phyloP scores from a whole-genome alignment of 2,888 invertebrate genomes.

The Erebia palarica region DNA sequence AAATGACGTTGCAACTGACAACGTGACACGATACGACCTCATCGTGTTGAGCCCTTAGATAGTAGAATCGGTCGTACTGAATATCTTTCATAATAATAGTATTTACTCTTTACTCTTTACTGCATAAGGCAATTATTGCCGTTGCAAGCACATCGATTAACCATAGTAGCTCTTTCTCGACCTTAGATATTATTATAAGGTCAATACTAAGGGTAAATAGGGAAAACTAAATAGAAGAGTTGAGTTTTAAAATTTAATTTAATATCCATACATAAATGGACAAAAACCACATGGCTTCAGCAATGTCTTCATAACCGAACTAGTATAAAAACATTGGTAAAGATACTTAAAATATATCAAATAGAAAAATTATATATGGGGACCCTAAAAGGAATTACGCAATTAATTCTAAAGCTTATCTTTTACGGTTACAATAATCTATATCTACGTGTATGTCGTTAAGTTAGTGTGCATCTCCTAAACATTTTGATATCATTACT shows the following conservation, averaged over 20 bases:
- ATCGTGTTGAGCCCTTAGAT: too few species aligned
- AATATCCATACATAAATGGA: conserved; percentile 77
- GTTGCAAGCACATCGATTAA: too few species aligned
- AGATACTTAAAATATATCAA: conserved; percentile 64
- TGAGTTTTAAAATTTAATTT: conserved; percentile 66
- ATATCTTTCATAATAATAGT: too few species aligned
- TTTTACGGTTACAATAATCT: conserved; percentile 63
- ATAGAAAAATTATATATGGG: conserved; percentile 72
- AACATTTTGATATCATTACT: conserved; percentile 31
- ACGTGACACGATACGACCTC: too few species aligned
- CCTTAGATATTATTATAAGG: too few species aligned
- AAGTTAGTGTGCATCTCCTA: conserved; percentile 44
- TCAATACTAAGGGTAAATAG: not conserved
- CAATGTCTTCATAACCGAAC: conserved; percentile 65
- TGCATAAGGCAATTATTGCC: too few species aligned
- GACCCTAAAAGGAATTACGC: conserved; percentile 63
- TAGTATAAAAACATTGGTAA: conserved; percentile 71
- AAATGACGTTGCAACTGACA: too few species aligned
- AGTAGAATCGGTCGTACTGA: too few species aligned
- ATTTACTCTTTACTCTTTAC: too few species aligned
- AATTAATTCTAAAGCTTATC: conserved; percentile 64
- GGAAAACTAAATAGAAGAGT: conserved; percentile 44
- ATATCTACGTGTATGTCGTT: conserved; percentile 42
- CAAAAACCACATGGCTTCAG: conserved; percentile 64
- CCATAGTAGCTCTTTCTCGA: too few species aligned